Evolutionary conservation across 2,113 vertebrate species (phyloP).

Genomic region (Emydura subglobosa): DNA sequence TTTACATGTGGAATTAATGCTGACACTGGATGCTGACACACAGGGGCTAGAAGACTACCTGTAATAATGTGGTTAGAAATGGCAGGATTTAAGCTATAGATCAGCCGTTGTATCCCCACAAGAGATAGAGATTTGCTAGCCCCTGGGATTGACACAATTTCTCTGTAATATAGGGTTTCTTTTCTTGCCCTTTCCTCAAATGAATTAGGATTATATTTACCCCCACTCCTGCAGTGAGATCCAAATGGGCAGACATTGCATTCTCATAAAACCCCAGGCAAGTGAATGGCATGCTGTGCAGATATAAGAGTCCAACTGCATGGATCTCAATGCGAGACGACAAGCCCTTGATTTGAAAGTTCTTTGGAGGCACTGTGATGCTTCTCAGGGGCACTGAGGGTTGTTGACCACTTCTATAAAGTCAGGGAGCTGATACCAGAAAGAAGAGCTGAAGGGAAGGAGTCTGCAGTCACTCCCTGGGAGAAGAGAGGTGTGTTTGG

Average conservation of each 20-base stretch:
- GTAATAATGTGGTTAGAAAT: background rate
- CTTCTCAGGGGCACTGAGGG: background rate
- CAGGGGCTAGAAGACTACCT: background rate
- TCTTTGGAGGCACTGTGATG: background rate
- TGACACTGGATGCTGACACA: background rate
- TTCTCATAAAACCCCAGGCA: background rate
- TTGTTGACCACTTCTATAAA: background rate
- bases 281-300: background rate
- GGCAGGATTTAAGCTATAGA: background rate
- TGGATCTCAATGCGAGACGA: background rate
- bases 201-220: fast-evolving
- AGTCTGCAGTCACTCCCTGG: too few relatives aligned
- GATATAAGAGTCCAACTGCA: fast-evolving
- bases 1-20: background rate
- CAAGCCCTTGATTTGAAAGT: background rate
- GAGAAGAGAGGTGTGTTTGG: too few relatives aligned
- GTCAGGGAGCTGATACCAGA: too few relatives aligned
- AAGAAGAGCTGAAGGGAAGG: too few relatives aligned
- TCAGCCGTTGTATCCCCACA: background rate
- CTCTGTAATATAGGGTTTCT: background rate
- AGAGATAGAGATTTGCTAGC: background rate
- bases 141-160: background rate
- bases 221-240: too few relatives aligned
- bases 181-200: background rate
- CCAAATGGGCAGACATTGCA: background rate